Evolutionary conservation across 1,140 invertebrate species (phyloP).

Genomic region (Holotrichia oblita): DNA sequence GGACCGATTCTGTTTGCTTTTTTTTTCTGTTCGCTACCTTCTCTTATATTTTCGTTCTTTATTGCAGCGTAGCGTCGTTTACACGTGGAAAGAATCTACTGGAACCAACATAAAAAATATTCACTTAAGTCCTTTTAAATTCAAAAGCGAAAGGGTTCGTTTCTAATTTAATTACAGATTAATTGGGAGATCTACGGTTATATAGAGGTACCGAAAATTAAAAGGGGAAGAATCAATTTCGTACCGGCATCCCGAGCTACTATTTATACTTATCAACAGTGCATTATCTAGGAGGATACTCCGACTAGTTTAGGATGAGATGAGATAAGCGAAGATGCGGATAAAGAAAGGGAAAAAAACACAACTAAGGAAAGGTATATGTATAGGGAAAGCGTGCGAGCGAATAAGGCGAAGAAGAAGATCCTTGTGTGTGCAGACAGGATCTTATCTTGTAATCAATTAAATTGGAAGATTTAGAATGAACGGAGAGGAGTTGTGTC

Average conservation of each 20-base stretch:
- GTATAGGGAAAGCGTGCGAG: too few relatives aligned
- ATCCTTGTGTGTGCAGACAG: neutral
- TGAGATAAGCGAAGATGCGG: neutral
- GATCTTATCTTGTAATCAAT: constrained; percentile 39
- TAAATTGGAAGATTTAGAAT: constrained; percentile 6
- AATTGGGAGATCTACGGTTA: constrained; percentile 8
- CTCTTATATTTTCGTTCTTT: neutral
- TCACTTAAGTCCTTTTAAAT: neutral
- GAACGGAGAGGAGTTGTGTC: neutral
- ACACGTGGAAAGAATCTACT: neutral
- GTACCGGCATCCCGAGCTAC: constrained; percentile 27
- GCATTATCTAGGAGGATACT: constrained; percentile 16
- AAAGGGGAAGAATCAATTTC: constrained; percentile 30
- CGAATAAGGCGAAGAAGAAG: neutral
- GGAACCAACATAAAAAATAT: neutral
- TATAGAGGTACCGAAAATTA: neutral
- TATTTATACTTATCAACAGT: constrained; percentile 42
- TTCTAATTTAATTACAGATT: constrained; percentile 36
- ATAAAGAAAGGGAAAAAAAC: constrained; percentile 16
- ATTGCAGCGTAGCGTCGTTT: too few relatives aligned
- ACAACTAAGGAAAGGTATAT: too few relatives aligned
- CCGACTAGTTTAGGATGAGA: constrained; percentile 14
- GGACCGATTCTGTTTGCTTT: neutral
- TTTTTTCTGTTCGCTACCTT: neutral
- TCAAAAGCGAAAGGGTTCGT: neutral